A percentile compares a stretch with the other conserved stretches of the same genome.
phyloP scores from a whole-genome alignment of 2,113 vertebrate species.

The Nycticorax nycticorax region DNA sequence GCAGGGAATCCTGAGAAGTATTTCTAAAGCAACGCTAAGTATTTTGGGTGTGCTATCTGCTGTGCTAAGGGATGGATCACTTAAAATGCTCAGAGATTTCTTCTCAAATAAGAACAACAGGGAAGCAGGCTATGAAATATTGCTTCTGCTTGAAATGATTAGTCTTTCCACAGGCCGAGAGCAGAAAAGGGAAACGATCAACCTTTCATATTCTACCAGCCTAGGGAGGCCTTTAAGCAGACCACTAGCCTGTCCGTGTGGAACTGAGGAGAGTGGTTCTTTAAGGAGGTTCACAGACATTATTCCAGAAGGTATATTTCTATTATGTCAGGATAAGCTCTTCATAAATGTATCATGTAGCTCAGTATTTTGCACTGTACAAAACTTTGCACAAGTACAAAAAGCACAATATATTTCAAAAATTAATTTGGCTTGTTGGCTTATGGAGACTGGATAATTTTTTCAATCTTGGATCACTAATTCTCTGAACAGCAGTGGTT shows the following conservation, averaged over 20 bases:
- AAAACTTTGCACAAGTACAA: not conserved
- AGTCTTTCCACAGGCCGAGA: not conserved
- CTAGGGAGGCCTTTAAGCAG: not conserved
- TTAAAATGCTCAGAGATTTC: not conserved
- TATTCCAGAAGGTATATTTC: not conserved
- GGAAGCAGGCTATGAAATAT: not conserved
- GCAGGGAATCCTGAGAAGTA: not conserved
- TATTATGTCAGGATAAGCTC: not conserved
- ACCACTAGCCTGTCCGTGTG: not conserved
- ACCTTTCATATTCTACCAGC: not conserved
- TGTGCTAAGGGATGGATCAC: not conserved
- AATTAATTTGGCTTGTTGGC: not conserved
- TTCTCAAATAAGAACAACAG: not conserved
- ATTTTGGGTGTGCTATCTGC: not conserved
- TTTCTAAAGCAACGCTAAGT: not conserved
- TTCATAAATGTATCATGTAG: not conserved
- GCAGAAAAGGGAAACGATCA: not conserved
- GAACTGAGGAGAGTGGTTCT: not conserved
- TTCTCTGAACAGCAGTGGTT: not conserved
- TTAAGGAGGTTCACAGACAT: not conserved
- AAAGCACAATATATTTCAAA: conserved; percentile 19
- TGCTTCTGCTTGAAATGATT: not conserved
- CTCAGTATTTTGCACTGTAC: conserved; percentile 34
- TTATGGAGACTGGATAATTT: conserved; percentile 14
- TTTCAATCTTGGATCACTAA: not conserved